Evolutionary conservation across 2,797 vertebrate genomes (phyloP), one percentile per base, ranked within the genome.

Genomic region (Eospalax fontanierii): DNA sequence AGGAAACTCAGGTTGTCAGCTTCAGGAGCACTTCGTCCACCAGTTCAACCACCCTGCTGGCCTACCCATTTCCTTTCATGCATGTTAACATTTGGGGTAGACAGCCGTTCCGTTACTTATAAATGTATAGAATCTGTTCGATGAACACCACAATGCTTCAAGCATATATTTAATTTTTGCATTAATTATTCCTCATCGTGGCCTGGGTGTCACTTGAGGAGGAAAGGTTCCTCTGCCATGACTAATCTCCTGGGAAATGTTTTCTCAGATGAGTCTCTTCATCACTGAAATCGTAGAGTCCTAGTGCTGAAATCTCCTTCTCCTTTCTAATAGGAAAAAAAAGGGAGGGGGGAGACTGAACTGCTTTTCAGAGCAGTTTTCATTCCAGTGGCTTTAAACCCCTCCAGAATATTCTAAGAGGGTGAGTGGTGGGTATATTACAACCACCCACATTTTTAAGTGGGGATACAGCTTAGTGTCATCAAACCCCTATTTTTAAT

Each of bases 1-100:
- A 19, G 66, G 35, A 15, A 38, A 54, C 4, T 71, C 46, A 70
- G 15, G 12, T 70, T 54, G 66, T 38, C 46, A 70, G 65, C 22
- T 54, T 85, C 46, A 6, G 11, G 46, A 50, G n/a, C n/a, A n/a
- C n/a, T 80, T 16, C 76, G 57, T 70, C 65, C 35, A 46, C 24
- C 81, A n/a, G 70, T 9, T 57, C 15, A 71, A 4, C n/a, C 46
- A 38, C 43, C 66, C 71, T 71, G 46, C 28, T 6, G 0, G 38
- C 46, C 46, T 38, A 57, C 57, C 22, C 99, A 97, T 99, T 99
- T 96, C 99, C 99, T 16, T 99, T 99, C 0, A 91, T 99, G 95
- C 99, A 99, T 97, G 99, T 99, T 63, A 99, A 96, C 99, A 99
- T 97, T 99, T 99, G 61, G 99, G 99, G 99, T 99, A 46, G 99